Conservation (phyloP, 2,113 vertebrate species). For the Rhagologus leucostigma region DNA sequence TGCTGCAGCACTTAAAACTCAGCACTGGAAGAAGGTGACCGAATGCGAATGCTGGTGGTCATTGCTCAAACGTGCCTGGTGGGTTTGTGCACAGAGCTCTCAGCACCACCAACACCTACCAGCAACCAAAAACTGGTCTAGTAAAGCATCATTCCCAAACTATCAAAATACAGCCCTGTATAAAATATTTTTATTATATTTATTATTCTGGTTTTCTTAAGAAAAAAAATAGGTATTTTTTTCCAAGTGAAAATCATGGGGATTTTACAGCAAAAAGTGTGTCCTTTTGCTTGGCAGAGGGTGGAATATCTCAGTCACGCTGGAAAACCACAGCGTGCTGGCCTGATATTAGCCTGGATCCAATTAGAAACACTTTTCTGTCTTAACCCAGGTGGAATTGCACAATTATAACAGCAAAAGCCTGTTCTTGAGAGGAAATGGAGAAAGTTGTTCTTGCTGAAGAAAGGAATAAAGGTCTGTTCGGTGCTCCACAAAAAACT, state of each 20-base stretch:
- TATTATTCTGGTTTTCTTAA: conserved; percentile 6
- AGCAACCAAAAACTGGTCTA: not conserved
- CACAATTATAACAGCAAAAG: conserved; percentile 31
- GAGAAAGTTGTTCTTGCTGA: conserved; percentile 40
- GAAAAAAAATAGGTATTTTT: not conserved
- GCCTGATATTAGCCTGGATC: conserved; percentile 46
- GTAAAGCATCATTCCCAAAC: not conserved
- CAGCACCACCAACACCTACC: not conserved
- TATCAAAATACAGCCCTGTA: not conserved
- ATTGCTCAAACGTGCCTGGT: not conserved
- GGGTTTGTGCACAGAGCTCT: not conserved
- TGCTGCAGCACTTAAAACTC: conserved; percentile 9
- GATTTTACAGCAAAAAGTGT: conserved; percentile 23
- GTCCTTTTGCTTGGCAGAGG: conserved; percentile 45
- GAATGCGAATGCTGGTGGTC: not conserved
- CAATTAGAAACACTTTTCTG: conserved; percentile 54
- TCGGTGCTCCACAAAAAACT: not conserved
- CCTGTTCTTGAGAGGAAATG: conserved; percentile 18
- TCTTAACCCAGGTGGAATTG: conserved; percentile 47
- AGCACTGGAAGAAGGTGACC: conserved; percentile 28
- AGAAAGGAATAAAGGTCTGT: conserved; percentile 21
- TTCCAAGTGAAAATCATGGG: conserved; percentile 20
- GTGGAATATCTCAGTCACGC: not conserved
- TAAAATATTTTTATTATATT: conserved; percentile 37
- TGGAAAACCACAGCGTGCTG: conserved; percentile 28